Percentiles rank a stretch among this genome's conserved stretches.
Evolutionary conservation across 2,888 invertebrate genomes (phyloP).

Genomic region (Leistus spinibarbis): DNA sequence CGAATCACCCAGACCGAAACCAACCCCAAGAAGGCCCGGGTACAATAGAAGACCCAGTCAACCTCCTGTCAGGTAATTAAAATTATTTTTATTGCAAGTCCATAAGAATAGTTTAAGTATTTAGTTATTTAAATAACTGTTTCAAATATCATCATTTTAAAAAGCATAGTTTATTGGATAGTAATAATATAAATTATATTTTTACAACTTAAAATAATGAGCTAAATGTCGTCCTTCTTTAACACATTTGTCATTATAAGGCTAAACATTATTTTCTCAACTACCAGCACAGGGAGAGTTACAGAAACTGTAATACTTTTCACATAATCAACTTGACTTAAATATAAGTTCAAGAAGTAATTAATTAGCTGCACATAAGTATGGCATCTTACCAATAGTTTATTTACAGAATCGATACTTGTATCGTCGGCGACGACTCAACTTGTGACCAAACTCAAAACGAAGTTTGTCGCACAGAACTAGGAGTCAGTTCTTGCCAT

Average conservation of each 20-base stretch:
- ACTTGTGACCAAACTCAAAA: slow-evolving; percentile 89
- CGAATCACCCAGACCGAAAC: slow-evolving; percentile 57
- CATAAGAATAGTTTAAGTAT: too few species aligned
- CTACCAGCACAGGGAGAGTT: too few species aligned
- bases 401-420: slow-evolving; percentile 78
- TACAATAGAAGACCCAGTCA: slow-evolving; percentile 68
- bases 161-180: too few species aligned
- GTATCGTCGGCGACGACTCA: slow-evolving; percentile 90
- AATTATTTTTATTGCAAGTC: not conserved
- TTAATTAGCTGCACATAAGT: not conserved
- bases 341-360: not conserved
- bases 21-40: slow-evolving; percentile 61
- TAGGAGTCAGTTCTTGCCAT: slow-evolving; percentile 85
- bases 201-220: too few species aligned
- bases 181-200: too few species aligned
- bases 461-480: slow-evolving; percentile 86
- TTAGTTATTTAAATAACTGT: not conserved
- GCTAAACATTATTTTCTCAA: too few species aligned
- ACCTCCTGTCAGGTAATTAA: slow-evolving; percentile 67
- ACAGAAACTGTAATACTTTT: not conserved
- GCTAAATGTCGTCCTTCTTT: too few species aligned
- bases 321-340: not conserved
- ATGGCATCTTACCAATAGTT: too few species aligned
- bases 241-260: too few species aligned
- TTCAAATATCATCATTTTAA: slow-evolving; percentile 1